Percentiles rank a stretch among this genome's conserved stretches.
Evolutionary conservation across 2,888 invertebrate species (phyloP).

Genomic region (Drosophila austrosaltans): DNA sequence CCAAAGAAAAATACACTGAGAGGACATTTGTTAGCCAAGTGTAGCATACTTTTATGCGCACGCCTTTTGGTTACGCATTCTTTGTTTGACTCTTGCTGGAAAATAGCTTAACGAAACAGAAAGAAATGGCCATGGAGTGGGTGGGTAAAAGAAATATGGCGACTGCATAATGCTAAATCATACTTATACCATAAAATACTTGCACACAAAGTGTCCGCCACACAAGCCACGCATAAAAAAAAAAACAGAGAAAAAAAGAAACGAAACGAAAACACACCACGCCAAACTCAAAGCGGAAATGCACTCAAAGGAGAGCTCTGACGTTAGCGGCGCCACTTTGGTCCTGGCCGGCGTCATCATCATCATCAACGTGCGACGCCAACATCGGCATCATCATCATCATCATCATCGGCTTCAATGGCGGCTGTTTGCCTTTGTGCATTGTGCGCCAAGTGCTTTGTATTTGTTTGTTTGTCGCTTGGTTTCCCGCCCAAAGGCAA

Average conservation of each 20-base stretch:
- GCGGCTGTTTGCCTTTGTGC: conserved; percentile 69
- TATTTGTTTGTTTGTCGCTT: conserved; percentile 58
- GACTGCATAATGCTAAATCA: conserved; percentile 72
- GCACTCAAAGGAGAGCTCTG: conserved; percentile 60
- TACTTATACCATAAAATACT: conserved; percentile 66
- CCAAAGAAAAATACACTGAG: conserved; percentile 5
- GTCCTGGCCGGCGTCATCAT: conserved; percentile 17
- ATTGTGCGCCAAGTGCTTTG: conserved; percentile 58
- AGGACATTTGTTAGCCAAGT: conserved; percentile 25
- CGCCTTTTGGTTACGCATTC: conserved; percentile 62
- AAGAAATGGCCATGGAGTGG: not conserved
- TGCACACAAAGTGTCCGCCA: conserved; percentile 63
- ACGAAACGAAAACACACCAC: conserved; percentile 28
- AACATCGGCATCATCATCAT: conserved; percentile 26
- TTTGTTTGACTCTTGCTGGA: conserved; percentile 55
- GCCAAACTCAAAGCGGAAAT: conserved; percentile 53
- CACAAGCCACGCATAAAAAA: conserved; percentile 43
- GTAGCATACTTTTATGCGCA: conserved; percentile 45
- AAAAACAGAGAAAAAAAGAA: too few species aligned
- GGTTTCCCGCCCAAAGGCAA: conserved; percentile 39
- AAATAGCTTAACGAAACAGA: conserved; percentile 8
- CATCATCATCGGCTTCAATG: conserved; percentile 61
- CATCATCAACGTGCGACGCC: conserved; percentile 11
- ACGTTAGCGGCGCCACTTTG: conserved; percentile 28
- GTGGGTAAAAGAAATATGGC: conserved; percentile 21